Evolutionary conservation across 35 echinoderm and acorn worm species (phyloP), one percentile per base, ranked within the genome.

Genomic region (Heliocidaris tuberculata): DNA sequence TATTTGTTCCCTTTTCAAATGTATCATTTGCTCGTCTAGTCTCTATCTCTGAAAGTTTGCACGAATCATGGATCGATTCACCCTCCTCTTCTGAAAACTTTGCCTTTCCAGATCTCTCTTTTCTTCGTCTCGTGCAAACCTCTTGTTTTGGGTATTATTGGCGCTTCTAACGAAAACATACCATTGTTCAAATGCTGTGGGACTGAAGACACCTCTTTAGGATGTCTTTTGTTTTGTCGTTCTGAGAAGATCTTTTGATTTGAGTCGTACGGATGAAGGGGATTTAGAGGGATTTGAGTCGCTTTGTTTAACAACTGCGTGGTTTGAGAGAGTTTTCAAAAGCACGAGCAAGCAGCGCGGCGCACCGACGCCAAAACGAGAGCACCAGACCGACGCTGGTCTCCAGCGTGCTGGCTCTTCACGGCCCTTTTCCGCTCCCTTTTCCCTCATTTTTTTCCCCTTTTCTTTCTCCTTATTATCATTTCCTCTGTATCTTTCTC

Each of bases 91-190:
- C 52, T 78, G 35, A 42, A 0, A 42, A 78, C 17, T 78, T 78
- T 78, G 27, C 8, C 52, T 56, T 15, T 12, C 27, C 27, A 7
- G 65, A 78, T 78, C 65, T 27, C 21, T 78, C 65, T 78, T 78
- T 27, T 78, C 65, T 78, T 24, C 27, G 21, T 78, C 65, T 78
- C 65, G 65, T 78, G 65, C 65, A 78, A 78, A n/a, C 65, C 65
- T 78, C 65, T 78, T 78, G 65, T 78, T 78, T 78, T 21, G 65
- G 65, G 17, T 78, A 78, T 78, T 78, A 78, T 78, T 78, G 21
- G 65, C 65, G 65, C 65, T 78, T 78, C 65, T 78, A 78, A 78
- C 65, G 65, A 78, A 78, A 78, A 78, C 65, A 78, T 78, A 78
- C 65, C 65, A 78, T 78, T 78, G 65, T 78, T n/a, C 19, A 24